Percentiles rank a stretch among this genome's conserved stretches.
phyloP scores from a whole-genome alignment of 92 coral and sea anemone species.

The Porites divaricata region DNA sequence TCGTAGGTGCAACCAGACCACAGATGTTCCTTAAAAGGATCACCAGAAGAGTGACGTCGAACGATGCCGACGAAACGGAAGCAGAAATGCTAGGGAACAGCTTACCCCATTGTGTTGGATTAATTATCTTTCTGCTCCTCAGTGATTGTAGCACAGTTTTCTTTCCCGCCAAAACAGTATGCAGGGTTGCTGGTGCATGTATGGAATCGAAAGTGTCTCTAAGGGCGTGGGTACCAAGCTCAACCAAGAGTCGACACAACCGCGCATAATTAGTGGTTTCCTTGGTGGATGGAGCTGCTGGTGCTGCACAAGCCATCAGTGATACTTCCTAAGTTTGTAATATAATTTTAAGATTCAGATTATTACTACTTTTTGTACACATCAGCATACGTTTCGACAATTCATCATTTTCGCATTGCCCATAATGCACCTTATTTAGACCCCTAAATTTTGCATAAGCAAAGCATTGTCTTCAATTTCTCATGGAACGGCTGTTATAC shows the following conservation, averaged over 20 bases:
- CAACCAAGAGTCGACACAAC: not conserved
- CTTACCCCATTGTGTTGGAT: not conserved
- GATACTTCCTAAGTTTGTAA: not conserved
- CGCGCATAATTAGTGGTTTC: not conserved
- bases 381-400: no score
- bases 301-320: not conserved
- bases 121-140: not conserved
- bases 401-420: no score
- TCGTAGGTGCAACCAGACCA: constrained; percentile 15
- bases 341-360: no score
- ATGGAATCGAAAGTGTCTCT: not conserved
- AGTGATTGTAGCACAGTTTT: not conserved
- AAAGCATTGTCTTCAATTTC: no score
- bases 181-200: not conserved
- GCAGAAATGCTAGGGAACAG: not conserved
- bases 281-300: constrained; percentile 1
- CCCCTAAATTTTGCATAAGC: no score
- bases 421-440: no score
- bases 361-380: no score
- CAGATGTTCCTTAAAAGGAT: not conserved
- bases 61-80: not conserved
- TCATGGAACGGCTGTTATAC: no score
- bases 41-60: not conserved
- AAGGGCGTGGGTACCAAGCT: not conserved
- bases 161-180: not conserved